phyloP scores from a whole-genome alignment of 2,888 invertebrate species.

The Onchidella celtica region DNA sequence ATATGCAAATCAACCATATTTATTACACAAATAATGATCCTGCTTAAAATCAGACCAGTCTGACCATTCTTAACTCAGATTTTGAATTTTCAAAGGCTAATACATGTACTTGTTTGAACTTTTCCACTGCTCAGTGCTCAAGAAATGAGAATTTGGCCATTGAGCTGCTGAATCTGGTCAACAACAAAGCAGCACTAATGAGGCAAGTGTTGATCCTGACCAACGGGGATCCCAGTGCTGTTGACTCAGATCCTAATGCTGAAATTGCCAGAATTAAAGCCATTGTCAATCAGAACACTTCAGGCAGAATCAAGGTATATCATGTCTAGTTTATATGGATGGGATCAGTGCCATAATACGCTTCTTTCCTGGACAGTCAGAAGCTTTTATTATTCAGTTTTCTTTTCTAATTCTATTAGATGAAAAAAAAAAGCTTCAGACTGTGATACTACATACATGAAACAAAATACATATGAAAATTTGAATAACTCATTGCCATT shows the following conservation, averaged over 20 bases:
- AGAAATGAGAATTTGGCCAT: slow-evolving; percentile 77
- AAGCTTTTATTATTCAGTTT: neutral
- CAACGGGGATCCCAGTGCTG: slow-evolving; percentile 57
- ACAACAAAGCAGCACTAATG: slow-evolving; percentile 77
- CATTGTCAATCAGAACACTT: slow-evolving; percentile 71
- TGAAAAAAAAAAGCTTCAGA: no score
- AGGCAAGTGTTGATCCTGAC: slow-evolving; percentile 68
- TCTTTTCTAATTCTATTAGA: neutral
- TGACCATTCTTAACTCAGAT: no score
- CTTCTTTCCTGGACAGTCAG: neutral
- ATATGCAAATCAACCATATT: no score
- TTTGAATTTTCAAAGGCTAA: no score
- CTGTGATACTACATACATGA: no score
- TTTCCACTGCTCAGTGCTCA: slow-evolving; percentile 53
- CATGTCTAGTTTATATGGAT: neutral
- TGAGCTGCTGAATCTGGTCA: slow-evolving; percentile 78
- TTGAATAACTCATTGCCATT: no score
- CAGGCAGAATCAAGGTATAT: slow-evolving; percentile 63
- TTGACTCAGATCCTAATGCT: slow-evolving; percentile 69
- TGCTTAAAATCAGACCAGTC: no score
- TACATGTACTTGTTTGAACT: no score
- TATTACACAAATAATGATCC: no score
- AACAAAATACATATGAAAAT: no score
- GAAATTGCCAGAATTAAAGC: slow-evolving; percentile 76
- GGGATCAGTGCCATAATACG: neutral